Evolutionary conservation across 2,113 vertebrate genomes (phyloP).

Genomic region (Rhea pennata): DNA sequence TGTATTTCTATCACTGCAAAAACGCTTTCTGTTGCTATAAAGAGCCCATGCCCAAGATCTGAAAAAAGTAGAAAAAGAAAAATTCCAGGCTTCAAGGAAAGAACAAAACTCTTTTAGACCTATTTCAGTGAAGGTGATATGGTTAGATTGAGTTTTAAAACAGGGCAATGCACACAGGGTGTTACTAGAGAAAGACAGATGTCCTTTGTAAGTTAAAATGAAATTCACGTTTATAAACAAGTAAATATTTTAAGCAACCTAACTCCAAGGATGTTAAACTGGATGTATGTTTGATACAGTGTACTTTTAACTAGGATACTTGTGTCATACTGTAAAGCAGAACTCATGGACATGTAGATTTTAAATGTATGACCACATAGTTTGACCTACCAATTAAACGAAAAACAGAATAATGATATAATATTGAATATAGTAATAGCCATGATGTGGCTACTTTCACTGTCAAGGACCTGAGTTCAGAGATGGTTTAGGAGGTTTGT

Average conservation of each 20-base stretch:
- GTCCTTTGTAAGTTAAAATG: background rate
- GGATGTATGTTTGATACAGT: background rate
- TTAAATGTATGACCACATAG: background rate
- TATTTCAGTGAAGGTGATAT: background rate
- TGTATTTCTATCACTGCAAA: background rate
- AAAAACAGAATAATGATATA: background rate
- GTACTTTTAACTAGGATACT: background rate
- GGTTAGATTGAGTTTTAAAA: background rate
- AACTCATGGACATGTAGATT: background rate
- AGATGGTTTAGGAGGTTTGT: background rate
- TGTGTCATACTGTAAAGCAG: background rate
- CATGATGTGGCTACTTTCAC: background rate
- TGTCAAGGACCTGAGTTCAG: background rate
- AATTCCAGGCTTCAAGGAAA: background rate
- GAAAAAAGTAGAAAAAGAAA: background rate
- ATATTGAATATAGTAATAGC: background rate
- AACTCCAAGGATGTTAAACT: background rate
- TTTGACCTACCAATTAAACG: background rate
- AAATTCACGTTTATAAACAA: background rate
- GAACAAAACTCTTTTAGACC: background rate
- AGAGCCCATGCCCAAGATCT: background rate
- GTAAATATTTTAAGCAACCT: background rate
- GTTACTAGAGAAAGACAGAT: background rate
- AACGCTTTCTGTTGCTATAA: background rate
- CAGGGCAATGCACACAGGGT: background rate